phyloP scores from a whole-genome alignment of 2,888 invertebrate species.

The Pheosia gnoma region DNA sequence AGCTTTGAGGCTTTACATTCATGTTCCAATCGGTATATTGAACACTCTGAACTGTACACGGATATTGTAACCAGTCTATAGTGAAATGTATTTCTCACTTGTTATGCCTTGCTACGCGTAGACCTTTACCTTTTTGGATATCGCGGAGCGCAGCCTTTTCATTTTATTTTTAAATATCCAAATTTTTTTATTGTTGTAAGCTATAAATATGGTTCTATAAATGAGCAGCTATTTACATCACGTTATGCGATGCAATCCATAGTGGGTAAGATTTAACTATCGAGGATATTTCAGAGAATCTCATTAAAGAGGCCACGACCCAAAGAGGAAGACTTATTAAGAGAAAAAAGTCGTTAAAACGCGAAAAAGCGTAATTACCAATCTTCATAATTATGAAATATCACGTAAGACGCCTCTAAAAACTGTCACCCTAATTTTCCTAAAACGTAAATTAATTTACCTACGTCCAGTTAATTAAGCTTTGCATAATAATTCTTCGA shows the following conservation, averaged over 20 bases:
- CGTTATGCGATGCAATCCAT: too few relatives aligned
- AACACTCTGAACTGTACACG: neutral
- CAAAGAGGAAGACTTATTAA: slow-evolving; percentile 12
- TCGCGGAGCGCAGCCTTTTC: too few relatives aligned
- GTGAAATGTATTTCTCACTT: too few relatives aligned
- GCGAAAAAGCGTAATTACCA: slow-evolving; percentile 33
- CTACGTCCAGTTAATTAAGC: slow-evolving; percentile 66
- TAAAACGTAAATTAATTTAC: slow-evolving; percentile 57
- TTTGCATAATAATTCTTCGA: slow-evolving; percentile 74
- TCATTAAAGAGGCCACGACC: too few relatives aligned
- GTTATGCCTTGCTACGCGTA: too few relatives aligned
- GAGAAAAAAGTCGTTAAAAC: slow-evolving; percentile 11
- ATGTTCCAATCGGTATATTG: slow-evolving; percentile 29
- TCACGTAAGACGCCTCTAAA: slow-evolving; percentile 34
- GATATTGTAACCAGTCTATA: neutral
- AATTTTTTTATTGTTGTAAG: too few relatives aligned
- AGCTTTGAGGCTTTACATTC: slow-evolving; percentile 36
- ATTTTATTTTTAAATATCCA: too few relatives aligned
- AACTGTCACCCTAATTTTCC: slow-evolving; percentile 59
- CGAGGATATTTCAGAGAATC: too few relatives aligned
- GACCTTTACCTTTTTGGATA: too few relatives aligned
- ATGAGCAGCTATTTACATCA: too few relatives aligned
- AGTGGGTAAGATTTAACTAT: too few relatives aligned
- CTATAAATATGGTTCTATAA: too few relatives aligned
- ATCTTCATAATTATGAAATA: slow-evolving; percentile 40